A percentile compares a stretch with the other conserved stretches of the same genome.
Conservation (phyloP, 2,113 vertebrate genomes). For the Dromaius novaehollandiae region DNA sequence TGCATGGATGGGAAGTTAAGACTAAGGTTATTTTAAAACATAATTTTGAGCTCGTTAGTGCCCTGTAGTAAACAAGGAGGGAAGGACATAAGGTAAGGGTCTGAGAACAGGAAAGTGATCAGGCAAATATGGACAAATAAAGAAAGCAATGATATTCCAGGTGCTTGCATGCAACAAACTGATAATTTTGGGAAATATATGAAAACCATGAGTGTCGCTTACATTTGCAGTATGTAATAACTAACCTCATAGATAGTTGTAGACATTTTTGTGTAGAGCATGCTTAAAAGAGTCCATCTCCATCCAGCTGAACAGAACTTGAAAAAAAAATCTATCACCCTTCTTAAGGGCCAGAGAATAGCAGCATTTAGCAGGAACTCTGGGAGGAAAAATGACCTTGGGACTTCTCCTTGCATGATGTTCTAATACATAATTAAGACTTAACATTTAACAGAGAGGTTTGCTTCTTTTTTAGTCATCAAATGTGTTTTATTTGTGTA, state of each 20-base stretch:
- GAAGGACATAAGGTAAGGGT: neutral
- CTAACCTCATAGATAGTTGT: neutral
- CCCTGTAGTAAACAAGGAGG: neutral
- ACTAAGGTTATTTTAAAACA: neutral
- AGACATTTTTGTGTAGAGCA: neutral
- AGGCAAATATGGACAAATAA: neutral
- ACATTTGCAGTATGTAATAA: neutral
- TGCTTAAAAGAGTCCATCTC: neutral
- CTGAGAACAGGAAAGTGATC: neutral
- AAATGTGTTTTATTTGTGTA: slow-evolving; percentile 61
- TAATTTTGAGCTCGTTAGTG: neutral
- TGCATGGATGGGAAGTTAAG: neutral
- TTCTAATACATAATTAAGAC: neutral
- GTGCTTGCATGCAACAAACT: neutral
- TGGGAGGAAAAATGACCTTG: neutral
- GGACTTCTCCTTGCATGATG: neutral
- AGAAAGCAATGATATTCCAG: neutral
- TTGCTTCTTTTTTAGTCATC: neutral
- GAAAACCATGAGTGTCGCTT: neutral
- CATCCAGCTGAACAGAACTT: neutral
- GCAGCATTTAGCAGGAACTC: neutral
- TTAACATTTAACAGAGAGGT: neutral
- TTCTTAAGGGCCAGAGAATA: neutral
- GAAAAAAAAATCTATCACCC: neutral
- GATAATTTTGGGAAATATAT: neutral